These are phyloP conservation scores for Bucco capensis DNA, from an alignment of 2,113 vertebrate species.

Conservation along the genomic window DNA sequence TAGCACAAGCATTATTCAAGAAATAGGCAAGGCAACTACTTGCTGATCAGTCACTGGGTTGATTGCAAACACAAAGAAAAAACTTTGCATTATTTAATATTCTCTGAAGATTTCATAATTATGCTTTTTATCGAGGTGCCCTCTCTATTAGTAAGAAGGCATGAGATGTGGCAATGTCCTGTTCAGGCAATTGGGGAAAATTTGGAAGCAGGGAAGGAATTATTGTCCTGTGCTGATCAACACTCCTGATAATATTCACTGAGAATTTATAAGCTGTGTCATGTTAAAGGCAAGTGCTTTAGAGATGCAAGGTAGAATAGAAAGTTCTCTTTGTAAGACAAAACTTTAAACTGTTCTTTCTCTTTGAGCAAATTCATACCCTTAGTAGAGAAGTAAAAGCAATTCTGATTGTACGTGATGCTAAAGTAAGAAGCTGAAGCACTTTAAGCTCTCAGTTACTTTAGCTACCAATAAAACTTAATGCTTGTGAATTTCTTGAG, in stretches of 20 bases:
- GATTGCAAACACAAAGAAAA: not conserved
- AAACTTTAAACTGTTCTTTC: not conserved
- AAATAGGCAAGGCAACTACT: not conserved
- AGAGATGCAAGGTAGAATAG: not conserved
- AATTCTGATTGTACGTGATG: not conserved
- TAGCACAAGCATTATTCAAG: not conserved
- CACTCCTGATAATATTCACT: not conserved
- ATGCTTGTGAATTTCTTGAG: not conserved
- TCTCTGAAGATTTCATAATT: not conserved
- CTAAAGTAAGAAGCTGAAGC: not conserved
- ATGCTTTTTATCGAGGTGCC: not conserved
- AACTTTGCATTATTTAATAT: not conserved
- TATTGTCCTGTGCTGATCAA: not conserved
- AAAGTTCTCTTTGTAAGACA: not conserved
- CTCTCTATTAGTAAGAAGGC: not conserved
- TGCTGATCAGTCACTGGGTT: not conserved
- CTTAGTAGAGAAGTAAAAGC: not conserved
- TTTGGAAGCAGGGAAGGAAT: not conserved
- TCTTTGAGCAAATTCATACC: not conserved
- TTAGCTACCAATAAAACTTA: constrained; percentile 28
- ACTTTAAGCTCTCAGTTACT: constrained; percentile 18
- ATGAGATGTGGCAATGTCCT: not conserved
- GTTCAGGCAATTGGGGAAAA: not conserved
- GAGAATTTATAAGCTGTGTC: not conserved
- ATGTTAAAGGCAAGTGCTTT: not conserved